Percentiles rank a stretch among this genome's conserved stretches.
phyloP scores from a whole-genome alignment of 2,113 vertebrate species.

The Butorides virescens region DNA sequence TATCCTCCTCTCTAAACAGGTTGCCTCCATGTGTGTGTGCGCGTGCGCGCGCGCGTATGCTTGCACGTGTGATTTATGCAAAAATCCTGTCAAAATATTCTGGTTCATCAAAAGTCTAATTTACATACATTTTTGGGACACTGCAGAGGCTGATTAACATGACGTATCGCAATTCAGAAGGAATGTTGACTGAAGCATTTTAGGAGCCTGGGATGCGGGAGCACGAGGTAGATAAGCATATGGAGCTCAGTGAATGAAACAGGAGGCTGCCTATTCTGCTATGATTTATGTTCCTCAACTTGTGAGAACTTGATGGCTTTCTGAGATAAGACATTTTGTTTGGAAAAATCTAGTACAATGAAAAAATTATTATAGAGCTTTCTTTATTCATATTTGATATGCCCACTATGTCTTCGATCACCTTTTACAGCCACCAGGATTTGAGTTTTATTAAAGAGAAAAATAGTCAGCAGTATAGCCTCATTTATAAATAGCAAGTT shows the following conservation, averaged over 20 bases:
- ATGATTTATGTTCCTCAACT: conserved; percentile 31
- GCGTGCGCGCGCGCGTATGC: background rate
- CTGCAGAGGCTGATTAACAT: conserved; percentile 57
- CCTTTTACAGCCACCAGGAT: background rate
- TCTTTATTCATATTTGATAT: background rate
- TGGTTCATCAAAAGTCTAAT: conserved; percentile 67
- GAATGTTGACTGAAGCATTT: conserved; percentile 54
- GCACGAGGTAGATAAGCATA: conserved; percentile 26
- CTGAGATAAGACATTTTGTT: conserved; percentile 35
- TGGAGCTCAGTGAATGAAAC: conserved; percentile 45
- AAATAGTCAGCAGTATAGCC: background rate
- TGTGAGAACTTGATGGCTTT: conserved; percentile 41
- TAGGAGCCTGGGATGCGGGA: conserved; percentile 25
- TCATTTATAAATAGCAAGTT: background rate
- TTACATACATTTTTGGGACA: conserved; percentile 67
- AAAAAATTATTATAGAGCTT: background rate
- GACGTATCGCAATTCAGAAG: conserved; percentile 50
- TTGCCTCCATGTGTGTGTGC: background rate
- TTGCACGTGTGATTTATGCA: conserved; percentile 58
- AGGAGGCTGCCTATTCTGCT: conserved; percentile 35
- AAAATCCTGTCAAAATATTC: conserved; percentile 67
- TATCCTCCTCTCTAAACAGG: conserved; percentile 4
- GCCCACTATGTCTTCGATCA: background rate
- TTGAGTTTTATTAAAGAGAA: background rate
- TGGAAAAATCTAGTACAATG: background rate